phyloP scores from a whole-genome alignment of 2,113 vertebrate species.

The Oryzias melastigma region DNA sequence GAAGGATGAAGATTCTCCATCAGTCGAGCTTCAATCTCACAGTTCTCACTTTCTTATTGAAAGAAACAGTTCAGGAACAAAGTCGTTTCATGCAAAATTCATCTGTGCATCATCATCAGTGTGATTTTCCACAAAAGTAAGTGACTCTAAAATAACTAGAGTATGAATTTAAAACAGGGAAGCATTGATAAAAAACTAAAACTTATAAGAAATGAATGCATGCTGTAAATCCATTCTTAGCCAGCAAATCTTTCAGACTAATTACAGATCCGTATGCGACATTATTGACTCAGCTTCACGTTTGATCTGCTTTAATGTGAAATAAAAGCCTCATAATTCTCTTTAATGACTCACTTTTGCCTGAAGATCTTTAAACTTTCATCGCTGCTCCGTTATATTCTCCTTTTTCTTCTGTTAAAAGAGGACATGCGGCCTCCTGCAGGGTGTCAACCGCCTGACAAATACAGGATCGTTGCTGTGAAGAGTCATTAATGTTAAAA shows the following conservation, averaged over 20 bases:
- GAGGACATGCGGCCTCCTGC: not conserved
- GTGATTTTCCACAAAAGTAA: too few species aligned
- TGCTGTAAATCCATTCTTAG: constrained; percentile 7
- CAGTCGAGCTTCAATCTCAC: too few species aligned
- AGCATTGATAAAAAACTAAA: not conserved
- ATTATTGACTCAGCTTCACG: constrained; percentile 11
- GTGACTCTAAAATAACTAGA: too few species aligned
- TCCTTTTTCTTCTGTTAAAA: constrained; percentile 35
- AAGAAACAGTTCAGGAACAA: too few species aligned
- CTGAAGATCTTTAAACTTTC: constrained; percentile 55
- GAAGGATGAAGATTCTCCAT: too few species aligned
- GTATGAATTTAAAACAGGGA: not conserved
- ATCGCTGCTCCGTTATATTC: constrained; percentile 24
- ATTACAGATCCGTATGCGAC: not conserved
- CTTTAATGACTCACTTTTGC: constrained; percentile 47
- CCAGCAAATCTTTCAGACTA: constrained; percentile 2
- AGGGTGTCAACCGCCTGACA: not conserved
- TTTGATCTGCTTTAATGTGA: constrained; percentile 17
- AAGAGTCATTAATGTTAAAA: too few species aligned
- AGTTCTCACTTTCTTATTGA: too few species aligned
- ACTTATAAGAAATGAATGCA: constrained; percentile 3
- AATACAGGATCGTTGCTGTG: too few species aligned
- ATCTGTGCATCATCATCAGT: too few species aligned
- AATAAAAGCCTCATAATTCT: constrained; percentile 2
- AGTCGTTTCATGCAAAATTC: too few species aligned